Conservation (phyloP, 2,888 invertebrate genomes). For the Desoria tigrina region DNA sequence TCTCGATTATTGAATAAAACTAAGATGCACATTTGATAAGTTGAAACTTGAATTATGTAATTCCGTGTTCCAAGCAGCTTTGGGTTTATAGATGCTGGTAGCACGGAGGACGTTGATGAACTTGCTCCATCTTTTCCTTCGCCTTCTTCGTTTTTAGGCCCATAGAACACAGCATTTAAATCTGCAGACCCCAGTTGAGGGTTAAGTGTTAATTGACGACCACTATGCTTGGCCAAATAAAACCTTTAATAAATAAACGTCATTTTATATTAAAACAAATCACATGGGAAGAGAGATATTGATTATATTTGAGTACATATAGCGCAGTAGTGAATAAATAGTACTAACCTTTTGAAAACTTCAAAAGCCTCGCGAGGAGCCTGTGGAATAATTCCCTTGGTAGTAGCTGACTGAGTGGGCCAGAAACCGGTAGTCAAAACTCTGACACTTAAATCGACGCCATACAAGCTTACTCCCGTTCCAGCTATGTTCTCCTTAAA, state of each 20-base stretch:
- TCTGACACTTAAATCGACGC: conserved; percentile 92
- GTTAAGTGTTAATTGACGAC: conserved; percentile 93
- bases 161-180: conserved; percentile 93
- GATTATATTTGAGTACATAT: too few species aligned
- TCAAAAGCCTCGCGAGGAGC: conserved; percentile 92
- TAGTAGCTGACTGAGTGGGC: conserved; percentile 93
- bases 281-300: too few species aligned
- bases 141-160: conserved; percentile 63
- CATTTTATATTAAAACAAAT: too few species aligned
- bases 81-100: conserved; percentile 35
- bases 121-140: conserved; percentile 57
- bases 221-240: conserved; percentile 96
- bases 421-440: conserved; percentile 99
- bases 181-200: conserved; percentile 97
- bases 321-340: too few species aligned
- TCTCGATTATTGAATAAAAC: conserved; percentile 93
- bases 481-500: conserved; percentile 87
- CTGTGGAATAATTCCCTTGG: conserved; percentile 91
- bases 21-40: conserved; percentile 91
- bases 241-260: too few species aligned
- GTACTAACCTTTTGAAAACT: conserved; percentile 72
- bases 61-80: conserved; percentile 66
- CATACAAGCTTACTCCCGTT: conserved; percentile 65
- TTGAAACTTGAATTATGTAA: conserved; percentile 93
- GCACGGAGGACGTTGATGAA: conserved; percentile 54